phyloP scores from a whole-genome alignment of 2,888 invertebrate genomes.

The Macrosoma leucophasiata region DNA sequence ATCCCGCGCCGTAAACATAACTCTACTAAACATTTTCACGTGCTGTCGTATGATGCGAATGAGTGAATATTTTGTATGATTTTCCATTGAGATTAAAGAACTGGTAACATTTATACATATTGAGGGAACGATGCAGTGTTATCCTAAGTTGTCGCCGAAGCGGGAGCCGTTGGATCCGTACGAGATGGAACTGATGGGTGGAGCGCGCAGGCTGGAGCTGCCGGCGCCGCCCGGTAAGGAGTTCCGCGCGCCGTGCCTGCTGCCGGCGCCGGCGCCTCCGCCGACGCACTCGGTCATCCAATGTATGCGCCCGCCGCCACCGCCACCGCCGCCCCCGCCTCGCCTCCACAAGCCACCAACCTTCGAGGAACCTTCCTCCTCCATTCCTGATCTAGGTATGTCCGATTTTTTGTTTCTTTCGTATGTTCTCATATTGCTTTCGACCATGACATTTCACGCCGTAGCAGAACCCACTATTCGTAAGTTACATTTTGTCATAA shows the following conservation, averaged over 20 bases:
- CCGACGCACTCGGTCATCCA: constrained; percentile 67
- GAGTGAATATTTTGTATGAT: constrained; percentile 17
- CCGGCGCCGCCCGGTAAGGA: constrained; percentile 68
- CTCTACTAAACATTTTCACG: constrained; percentile 32
- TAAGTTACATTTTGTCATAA: too few relatives aligned
- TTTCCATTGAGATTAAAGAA: constrained; percentile 7
- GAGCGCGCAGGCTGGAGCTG: constrained; percentile 56
- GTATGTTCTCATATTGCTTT: too few relatives aligned
- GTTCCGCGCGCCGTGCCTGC: constrained; percentile 63
- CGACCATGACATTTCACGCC: too few relatives aligned
- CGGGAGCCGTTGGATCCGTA: constrained; percentile 58
- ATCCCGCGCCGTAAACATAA: constrained; percentile 19
- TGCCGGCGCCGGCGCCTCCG: constrained; percentile 47
- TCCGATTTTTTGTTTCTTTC: constrained; percentile 28
- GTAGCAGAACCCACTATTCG: too few relatives aligned
- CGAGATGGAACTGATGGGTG: constrained; percentile 54
- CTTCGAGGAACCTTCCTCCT: constrained; percentile 89
- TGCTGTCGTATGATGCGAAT: constrained; percentile 15
- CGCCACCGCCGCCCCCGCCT: constrained; percentile 71
- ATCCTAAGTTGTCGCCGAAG: constrained; percentile 61
- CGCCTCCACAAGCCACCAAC: constrained; percentile 70
- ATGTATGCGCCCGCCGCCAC: constrained; percentile 69
- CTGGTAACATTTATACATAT: constrained; percentile 19
- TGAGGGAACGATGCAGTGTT: constrained; percentile 64
- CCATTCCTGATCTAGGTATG: constrained; percentile 92